Percentiles rank a stretch among this genome's conserved stretches.
Evolutionary conservation across 2,888 invertebrate genomes (phyloP).

Genomic region (Reticulitermes lucifugus): DNA sequence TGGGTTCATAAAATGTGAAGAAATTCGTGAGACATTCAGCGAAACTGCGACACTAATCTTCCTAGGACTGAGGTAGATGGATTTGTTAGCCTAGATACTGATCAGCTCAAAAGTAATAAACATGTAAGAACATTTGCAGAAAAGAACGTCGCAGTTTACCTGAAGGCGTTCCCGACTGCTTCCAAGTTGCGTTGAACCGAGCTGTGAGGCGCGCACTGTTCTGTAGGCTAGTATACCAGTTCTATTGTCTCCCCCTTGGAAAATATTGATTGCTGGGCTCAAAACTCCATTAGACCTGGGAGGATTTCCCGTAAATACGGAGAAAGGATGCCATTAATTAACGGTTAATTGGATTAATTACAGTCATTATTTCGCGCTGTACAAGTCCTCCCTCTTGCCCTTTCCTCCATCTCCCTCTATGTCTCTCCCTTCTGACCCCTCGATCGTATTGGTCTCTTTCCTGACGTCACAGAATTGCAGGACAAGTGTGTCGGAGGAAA

Average conservation of each 20-base stretch:
- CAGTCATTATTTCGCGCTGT: slow-evolving; percentile 65
- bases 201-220: background rate
- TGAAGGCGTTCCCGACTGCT: background rate
- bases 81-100: too few relatives aligned
- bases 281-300: slow-evolving; percentile 64
- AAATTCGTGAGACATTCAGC: too few relatives aligned
- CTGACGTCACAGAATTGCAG: slow-evolving; percentile 29
- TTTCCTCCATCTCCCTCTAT: slow-evolving; percentile 30
- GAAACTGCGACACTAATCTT: too few relatives aligned
- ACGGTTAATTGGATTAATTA: slow-evolving; percentile 69
- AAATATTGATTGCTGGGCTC: slow-evolving; percentile 58
- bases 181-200: slow-evolving; percentile 23
- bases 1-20: too few relatives aligned
- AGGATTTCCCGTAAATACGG: slow-evolving; percentile 64
- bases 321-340: slow-evolving; percentile 67
- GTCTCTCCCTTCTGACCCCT: slow-evolving; percentile 49
- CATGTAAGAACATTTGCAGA: too few relatives aligned
- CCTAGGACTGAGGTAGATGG: too few relatives aligned
- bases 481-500: background rate
- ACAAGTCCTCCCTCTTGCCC: slow-evolving; percentile 44
- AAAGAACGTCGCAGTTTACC: background rate
- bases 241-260: slow-evolving; percentile 42
- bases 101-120: too few relatives aligned
- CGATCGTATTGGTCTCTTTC: slow-evolving; percentile 30
- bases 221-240: slow-evolving; percentile 29